Evolutionary conservation across 2,888 invertebrate genomes (phyloP).

Genomic region (Spisula subtruncata): DNA sequence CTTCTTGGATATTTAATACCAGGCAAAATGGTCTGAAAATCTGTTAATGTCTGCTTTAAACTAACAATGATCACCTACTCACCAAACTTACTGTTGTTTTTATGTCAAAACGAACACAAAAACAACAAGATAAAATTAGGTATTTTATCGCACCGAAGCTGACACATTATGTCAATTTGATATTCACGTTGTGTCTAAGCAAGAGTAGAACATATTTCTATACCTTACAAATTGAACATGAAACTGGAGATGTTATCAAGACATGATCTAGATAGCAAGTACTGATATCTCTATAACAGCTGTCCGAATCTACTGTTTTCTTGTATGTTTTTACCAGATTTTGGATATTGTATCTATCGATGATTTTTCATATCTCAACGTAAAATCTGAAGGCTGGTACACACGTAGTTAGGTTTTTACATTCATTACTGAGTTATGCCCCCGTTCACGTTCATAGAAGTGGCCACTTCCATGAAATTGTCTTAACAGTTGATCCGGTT

Average conservation of each 20-base stretch:
- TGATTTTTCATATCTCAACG: conserved; percentile 38
- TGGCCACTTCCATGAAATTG: not conserved
- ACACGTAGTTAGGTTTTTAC: not conserved
- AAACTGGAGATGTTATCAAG: conserved; percentile 25
- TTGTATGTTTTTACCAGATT: conserved; percentile 22
- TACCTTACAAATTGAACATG: conserved; percentile 48
- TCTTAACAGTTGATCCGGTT: not conserved
- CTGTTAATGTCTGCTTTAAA: no score
- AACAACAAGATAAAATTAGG: not conserved
- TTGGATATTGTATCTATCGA: conserved; percentile 50
- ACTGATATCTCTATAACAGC: conserved; percentile 32
- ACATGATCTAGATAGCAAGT: conserved; percentile 30
- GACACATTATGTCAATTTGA: not conserved
- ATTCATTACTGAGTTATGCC: not conserved
- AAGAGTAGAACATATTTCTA: conserved; percentile 17
- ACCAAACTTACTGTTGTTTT: no score
- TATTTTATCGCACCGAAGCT: not conserved
- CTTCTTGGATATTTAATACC: no score
- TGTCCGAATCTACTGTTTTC: conserved; percentile 46
- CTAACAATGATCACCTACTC: no score
- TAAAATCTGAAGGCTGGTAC: conserved; percentile 20
- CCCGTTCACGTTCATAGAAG: not conserved
- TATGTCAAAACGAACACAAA: conserved; percentile 2
- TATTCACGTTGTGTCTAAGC: not conserved
- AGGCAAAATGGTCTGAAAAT: no score